phyloP scores from a whole-genome alignment of 2,113 vertebrate species.

The Centropristis striata region DNA sequence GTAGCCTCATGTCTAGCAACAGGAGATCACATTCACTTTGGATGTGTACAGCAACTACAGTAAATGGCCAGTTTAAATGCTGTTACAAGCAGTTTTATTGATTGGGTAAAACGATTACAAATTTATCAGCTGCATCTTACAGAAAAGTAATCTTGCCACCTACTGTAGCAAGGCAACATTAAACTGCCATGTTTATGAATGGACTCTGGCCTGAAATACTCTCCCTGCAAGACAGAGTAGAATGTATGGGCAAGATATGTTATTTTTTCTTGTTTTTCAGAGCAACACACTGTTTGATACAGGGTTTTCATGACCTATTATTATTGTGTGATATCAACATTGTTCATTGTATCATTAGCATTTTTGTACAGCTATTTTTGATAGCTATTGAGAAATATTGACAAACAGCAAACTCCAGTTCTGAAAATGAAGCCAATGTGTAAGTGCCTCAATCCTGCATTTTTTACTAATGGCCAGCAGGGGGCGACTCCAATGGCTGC shows the following conservation, averaged over 20 bases:
- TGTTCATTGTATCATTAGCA: too few species aligned
- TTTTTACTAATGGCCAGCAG: too few species aligned
- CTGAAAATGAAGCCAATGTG: too few species aligned
- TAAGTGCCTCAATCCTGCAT: too few species aligned
- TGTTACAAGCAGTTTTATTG: background rate
- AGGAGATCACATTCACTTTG: background rate
- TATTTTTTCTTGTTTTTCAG: too few species aligned
- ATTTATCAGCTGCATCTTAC: background rate
- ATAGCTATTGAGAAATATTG: too few species aligned
- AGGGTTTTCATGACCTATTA: too few species aligned
- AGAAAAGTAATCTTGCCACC: background rate
- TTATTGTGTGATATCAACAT: too few species aligned
- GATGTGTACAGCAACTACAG: background rate
- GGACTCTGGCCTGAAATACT: background rate
- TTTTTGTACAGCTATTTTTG: too few species aligned
- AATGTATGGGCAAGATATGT: background rate
- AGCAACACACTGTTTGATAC: too few species aligned
- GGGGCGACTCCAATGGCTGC: too few species aligned
- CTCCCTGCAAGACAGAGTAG: background rate
- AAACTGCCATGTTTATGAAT: background rate
- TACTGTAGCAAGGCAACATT: background rate
- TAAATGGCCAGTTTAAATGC: constrained; percentile 2
- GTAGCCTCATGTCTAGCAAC: background rate
- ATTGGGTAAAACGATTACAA: background rate
- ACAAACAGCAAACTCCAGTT: too few species aligned